Evolutionary conservation across 2,797 vertebrate species (phyloP).

Genomic region (Chelmon rostratus): DNA sequence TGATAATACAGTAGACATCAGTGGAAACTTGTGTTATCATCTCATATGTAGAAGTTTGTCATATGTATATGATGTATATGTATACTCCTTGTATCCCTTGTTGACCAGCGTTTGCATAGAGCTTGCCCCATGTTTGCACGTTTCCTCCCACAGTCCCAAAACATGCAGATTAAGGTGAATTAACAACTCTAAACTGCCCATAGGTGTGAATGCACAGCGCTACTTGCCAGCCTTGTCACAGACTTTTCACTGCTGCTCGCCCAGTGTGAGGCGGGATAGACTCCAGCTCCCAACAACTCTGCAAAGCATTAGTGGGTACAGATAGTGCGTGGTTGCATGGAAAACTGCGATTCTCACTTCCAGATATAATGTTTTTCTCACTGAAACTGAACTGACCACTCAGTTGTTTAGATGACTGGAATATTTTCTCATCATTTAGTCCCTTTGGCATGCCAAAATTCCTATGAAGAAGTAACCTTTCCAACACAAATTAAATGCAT

Average conservation of each 20-base stretch:
- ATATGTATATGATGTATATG: neutral
- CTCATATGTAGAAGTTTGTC: neutral
- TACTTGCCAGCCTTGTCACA: constrained; percentile 11
- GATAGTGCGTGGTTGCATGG: neutral
- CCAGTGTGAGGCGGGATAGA: neutral
- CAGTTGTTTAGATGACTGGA: constrained; percentile 5
- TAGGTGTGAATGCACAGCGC: constrained; percentile 27
- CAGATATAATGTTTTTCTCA: constrained; percentile 16
- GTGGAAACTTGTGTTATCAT: too few relatives aligned
- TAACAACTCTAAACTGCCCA: constrained; percentile 18
- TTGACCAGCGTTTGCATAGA: neutral
- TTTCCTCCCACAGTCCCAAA: constrained; percentile 15
- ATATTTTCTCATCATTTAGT: neutral
- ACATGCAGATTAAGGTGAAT: constrained; percentile 13
- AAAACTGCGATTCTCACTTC: neutral
- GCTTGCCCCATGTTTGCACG: neutral
- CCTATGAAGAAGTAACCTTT: neutral
- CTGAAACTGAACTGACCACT: constrained; percentile 2
- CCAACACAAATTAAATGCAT: constrained; percentile 1
- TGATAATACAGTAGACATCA: neutral
- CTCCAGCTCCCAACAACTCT: neutral
- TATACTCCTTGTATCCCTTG: neutral
- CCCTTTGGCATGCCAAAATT: constrained; percentile 4
- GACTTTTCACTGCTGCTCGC: neutral
- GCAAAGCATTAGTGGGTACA: neutral